A percentile compares a stretch with the other conserved stretches of the same genome.
Conservation (phyloP, 1,140 invertebrate species). For the Heterodera carotae region DNA sequence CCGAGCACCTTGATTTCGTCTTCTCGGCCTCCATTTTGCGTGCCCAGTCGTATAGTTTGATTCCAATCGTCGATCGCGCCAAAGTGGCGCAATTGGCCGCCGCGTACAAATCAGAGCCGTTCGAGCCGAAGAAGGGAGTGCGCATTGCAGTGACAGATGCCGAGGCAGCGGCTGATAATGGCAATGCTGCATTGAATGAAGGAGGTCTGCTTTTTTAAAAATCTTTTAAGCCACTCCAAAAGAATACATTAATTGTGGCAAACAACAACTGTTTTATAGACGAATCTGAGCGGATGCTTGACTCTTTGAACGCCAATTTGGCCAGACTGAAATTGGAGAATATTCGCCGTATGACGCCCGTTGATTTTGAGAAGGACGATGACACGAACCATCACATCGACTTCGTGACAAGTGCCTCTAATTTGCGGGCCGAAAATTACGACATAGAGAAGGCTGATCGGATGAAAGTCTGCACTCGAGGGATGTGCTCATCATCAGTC, state of each 20-base stretch:
- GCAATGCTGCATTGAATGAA: conserved; percentile 18
- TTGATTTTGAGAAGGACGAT: conserved; percentile 99
- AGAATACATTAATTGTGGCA: too few relatives aligned
- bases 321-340: conserved; percentile 68
- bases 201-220: conserved; percentile 18
- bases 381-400: conserved; percentile 98
- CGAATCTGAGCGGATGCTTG: conserved; percentile 76
- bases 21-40: conserved; percentile 87
- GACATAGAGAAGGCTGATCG: conserved; percentile 88
- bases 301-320: conserved; percentile 69
- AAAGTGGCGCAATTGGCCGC: conserved; percentile 74
- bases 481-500: conserved; percentile 11
- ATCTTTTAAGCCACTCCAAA: too few relatives aligned
- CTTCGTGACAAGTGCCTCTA: conserved; percentile 95
- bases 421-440: conserved; percentile 93
- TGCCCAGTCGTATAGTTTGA: conserved; percentile 85
- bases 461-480: conserved; percentile 73
- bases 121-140: conserved; percentile 87
- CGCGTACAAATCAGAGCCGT: conserved; percentile 76
- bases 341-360: conserved; percentile 70
- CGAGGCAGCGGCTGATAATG: conserved; percentile 71
- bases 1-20: conserved; percentile 84
- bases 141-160: conserved; percentile 97
- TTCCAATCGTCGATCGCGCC: conserved; percentile 74
- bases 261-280: conserved; percentile 31